These are phyloP conservation scores for Ferdinandea cuprea DNA, from an alignment of 2,888 invertebrate genomes.

Conservation along the genomic window DNA sequence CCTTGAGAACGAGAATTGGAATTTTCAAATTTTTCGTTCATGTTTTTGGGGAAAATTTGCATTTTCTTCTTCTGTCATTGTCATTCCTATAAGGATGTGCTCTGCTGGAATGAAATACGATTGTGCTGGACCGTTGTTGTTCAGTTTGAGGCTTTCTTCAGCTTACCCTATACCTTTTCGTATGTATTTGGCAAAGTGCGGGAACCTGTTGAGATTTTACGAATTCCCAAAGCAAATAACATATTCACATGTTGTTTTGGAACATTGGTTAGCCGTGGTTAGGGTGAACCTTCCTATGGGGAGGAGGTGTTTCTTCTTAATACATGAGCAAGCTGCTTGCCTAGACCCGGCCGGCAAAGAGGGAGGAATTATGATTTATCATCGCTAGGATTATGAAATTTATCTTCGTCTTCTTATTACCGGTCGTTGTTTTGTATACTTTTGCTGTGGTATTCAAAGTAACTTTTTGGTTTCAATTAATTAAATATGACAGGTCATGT, in stretches of 20 bases:
- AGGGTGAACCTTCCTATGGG: constrained; percentile 41
- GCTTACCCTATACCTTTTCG: constrained; percentile 26
- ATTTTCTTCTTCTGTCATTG: constrained; percentile 55
- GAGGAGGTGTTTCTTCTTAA: constrained; percentile 11
- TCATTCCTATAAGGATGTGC: constrained; percentile 7
- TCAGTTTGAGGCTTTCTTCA: constrained; percentile 53
- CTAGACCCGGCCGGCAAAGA: neutral
- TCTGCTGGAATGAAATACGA: constrained; percentile 20
- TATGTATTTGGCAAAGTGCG: constrained; percentile 78
- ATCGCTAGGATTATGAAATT: constrained; percentile 58
- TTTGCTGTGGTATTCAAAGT: constrained; percentile 25
- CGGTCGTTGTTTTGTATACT: constrained; percentile 4
- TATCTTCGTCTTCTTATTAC: constrained; percentile 39
- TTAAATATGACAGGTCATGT: constrained; percentile 69
- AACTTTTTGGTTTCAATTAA: constrained; percentile 65
- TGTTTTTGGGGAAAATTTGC: constrained; percentile 44
- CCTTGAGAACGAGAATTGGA: constrained; percentile 28
- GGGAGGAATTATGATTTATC: constrained; percentile 66
- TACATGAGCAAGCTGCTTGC: constrained; percentile 9
- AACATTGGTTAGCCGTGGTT: constrained; percentile 61
- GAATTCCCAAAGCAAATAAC: constrained; percentile 82
- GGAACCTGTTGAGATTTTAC: constrained; percentile 82
- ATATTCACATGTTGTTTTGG: constrained; percentile 80
- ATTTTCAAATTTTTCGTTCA: constrained; percentile 41
- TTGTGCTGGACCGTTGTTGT: constrained; percentile 36